A percentile compares a stretch with the other conserved stretches of the same genome.
Conservation (phyloP, 2,113 vertebrate genomes). For the Coturnix japonica region DNA sequence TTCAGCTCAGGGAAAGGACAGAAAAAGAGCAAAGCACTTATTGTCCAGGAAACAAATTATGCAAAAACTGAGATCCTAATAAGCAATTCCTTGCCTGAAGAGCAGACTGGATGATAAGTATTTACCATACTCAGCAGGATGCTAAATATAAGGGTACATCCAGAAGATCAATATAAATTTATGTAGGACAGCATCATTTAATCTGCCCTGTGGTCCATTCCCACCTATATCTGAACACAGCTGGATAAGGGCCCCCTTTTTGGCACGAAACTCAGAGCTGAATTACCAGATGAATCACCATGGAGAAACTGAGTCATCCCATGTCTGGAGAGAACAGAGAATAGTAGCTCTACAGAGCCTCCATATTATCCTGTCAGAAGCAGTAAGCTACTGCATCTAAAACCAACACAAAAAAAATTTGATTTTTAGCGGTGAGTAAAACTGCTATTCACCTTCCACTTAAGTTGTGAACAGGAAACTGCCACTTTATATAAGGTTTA, state of each 20-base stretch:
- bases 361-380: background rate
- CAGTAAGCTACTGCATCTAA: background rate
- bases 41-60: background rate
- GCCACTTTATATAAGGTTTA: too few species aligned
- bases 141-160: background rate
- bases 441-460: background rate
- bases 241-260: background rate
- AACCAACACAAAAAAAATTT: background rate
- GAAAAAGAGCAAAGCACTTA: background rate
- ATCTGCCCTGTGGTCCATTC: background rate
- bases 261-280: background rate
- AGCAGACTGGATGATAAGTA: background rate
- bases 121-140: background rate
- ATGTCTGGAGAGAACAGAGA: background rate
- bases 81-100: background rate
- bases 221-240: background rate
- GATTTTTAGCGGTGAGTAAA: background rate
- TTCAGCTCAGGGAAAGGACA: background rate
- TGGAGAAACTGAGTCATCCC: constrained; percentile 38
- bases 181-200: background rate
- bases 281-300: constrained; percentile 25
- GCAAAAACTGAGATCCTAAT: background rate
- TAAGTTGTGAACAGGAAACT: background rate
- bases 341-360: background rate
- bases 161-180: background rate